A percentile compares a stretch with the other conserved stretches of the same genome.
Conservation (phyloP, 2,113 vertebrate genomes). For the Dipodomys merriami region DNA sequence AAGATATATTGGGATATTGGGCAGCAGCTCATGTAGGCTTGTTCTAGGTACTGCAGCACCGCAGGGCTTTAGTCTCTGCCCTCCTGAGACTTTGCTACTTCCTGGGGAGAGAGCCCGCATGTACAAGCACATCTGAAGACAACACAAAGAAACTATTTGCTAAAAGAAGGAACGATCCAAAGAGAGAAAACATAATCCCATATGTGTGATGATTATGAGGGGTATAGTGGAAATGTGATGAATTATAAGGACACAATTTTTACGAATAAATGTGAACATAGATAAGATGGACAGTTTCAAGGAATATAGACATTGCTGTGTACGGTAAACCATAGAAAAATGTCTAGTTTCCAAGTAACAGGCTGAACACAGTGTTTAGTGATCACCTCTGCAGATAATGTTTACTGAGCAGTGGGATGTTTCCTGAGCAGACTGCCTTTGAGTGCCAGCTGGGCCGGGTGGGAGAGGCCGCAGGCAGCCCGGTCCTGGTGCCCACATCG, state of each 20-base stretch:
- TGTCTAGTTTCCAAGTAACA: neutral
- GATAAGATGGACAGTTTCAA: neutral
- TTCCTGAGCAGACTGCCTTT: rapidly evolving
- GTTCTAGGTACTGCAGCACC: neutral
- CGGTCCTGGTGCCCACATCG: rapidly evolving
- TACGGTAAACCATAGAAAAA: neutral
- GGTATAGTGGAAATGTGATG: neutral
- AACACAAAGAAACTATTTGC: neutral
- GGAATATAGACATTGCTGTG: neutral
- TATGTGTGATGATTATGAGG: neutral
- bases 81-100: neutral
- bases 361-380: neutral
- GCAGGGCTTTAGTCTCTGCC: neutral
- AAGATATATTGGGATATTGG: no score
- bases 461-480: no score
- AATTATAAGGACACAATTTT: neutral
- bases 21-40: no score
- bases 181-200: neutral
- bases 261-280: neutral
- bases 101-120: neutral
- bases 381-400: neutral
- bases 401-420: neutral
- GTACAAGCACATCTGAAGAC: no score
- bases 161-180: neutral
- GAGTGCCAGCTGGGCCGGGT: rapidly evolving